These are phyloP conservation scores for Solen grandis DNA, from an alignment of 1,140 invertebrate genomes.

Conservation along the genomic window DNA sequence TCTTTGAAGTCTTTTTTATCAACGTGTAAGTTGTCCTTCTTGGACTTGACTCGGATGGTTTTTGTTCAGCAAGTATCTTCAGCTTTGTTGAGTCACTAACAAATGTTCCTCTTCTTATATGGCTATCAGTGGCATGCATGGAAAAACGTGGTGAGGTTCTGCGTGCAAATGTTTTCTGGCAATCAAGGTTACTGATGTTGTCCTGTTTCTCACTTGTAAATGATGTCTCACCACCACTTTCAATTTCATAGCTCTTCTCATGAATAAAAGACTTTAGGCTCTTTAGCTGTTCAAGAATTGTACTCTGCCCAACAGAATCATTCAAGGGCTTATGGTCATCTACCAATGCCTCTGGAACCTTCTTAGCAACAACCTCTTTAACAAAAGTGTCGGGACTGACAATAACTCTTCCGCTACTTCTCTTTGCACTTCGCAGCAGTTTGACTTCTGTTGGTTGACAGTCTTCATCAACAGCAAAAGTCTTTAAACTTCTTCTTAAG, in stretches of 20 bases:
- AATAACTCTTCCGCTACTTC: constrained; percentile 4
- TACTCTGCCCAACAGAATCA: constrained; percentile 62
- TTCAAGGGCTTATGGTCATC: too few relatives aligned
- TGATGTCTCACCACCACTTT: constrained; percentile 11
- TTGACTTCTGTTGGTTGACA: constrained; percentile 30
- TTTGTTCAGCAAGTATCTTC: constrained; percentile 30
- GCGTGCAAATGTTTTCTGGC: constrained; percentile 29
- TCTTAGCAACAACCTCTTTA: too few relatives aligned
- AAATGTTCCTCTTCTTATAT: constrained; percentile 44
- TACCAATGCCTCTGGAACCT: too few relatives aligned
- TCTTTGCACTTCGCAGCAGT: constrained; percentile 31
- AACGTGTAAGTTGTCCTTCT: constrained; percentile 52
- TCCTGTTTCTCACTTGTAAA: background rate
- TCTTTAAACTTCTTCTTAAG: too few relatives aligned
- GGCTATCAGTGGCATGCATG: constrained; percentile 20
- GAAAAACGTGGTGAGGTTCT: constrained; percentile 44
- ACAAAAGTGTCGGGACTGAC: too few relatives aligned
- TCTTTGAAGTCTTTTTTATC: constrained; percentile 13
- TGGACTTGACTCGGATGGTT: constrained; percentile 46
- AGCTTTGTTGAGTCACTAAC: constrained; percentile 29
- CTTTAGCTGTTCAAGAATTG: constrained; percentile 62
- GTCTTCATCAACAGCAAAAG: background rate
- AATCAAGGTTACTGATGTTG: background rate
- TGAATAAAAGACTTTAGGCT: constrained; percentile 58
- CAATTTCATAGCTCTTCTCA: constrained; percentile 51